Evolutionary conservation across 30 jellyfish, hydroid and myxozoan genomes (phyloP).

Genomic region (Pelagia noctiluca): DNA sequence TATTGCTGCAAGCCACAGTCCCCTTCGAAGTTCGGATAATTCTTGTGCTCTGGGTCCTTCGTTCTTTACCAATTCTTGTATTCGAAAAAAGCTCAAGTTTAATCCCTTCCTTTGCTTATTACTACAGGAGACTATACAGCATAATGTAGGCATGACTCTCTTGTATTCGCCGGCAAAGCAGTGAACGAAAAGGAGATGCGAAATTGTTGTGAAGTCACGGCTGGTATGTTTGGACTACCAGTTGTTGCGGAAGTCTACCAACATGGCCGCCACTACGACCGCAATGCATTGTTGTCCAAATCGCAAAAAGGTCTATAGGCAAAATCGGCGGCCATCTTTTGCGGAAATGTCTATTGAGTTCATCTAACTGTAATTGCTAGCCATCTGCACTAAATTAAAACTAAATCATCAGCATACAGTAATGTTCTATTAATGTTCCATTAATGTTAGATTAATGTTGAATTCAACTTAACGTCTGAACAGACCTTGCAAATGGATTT

Average conservation of each 20-base stretch:
- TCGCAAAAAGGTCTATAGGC: slow-evolving; percentile 29
- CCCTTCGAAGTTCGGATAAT: slow-evolving; percentile 17
- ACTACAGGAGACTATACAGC: slow-evolving; percentile 23
- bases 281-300: slow-evolving; percentile 40
- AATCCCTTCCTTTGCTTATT: slow-evolving; percentile 28
- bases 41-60: slow-evolving; percentile 17
- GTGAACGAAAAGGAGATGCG: slow-evolving; percentile 7
- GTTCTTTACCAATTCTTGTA: neutral
- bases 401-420: no score
- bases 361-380: no score
- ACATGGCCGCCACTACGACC: slow-evolving; percentile 29
- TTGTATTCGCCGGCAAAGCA: slow-evolving; percentile 12
- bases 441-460: no score
- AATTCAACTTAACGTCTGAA: no score
- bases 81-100: slow-evolving; percentile 12
- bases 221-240: neutral
- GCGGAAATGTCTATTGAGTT: no score
- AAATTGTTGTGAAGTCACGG: neutral
- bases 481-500: no score
- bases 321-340: no score
- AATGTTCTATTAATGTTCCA: no score
- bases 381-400: no score
- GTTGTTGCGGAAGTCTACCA: slow-evolving; percentile 29
- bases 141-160: slow-evolving; percentile 4
- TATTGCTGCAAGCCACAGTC: slow-evolving; percentile 44